Evolutionary conservation across 2,888 invertebrate species (phyloP).

Genomic region (Cosmorhoe ocellata): DNA sequence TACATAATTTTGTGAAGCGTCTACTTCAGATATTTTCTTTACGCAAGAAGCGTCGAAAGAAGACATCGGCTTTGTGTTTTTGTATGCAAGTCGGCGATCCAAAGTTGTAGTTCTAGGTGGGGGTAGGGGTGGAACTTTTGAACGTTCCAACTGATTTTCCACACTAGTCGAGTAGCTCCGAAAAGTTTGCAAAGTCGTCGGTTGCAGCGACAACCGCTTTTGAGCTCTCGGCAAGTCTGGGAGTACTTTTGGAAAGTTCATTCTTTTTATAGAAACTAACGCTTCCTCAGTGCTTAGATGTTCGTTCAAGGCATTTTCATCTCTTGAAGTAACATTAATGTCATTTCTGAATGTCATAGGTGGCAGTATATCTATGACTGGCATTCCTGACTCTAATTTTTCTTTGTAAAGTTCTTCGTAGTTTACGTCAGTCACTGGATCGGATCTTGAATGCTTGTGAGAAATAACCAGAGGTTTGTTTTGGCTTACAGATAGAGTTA

Average conservation of each 20-base stretch:
- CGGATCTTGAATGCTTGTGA: slow-evolving; percentile 86
- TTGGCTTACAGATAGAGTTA: slow-evolving; percentile 60
- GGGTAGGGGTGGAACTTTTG: slow-evolving; percentile 85
- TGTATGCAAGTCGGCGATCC: slow-evolving; percentile 79
- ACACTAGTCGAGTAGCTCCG: slow-evolving; percentile 51
- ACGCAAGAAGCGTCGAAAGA: slow-evolving; percentile 59
- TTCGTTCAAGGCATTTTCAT: slow-evolving; percentile 67
- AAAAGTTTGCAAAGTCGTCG: slow-evolving; percentile 71
- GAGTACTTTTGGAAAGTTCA: slow-evolving; percentile 92
- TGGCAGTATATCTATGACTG: slow-evolving; percentile 62
- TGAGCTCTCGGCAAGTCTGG: slow-evolving; percentile 87
- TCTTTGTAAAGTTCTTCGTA: slow-evolving; percentile 66
- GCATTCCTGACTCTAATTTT: slow-evolving; percentile 50
- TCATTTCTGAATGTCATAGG: slow-evolving; percentile 80
- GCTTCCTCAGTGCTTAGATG: slow-evolving; percentile 87
- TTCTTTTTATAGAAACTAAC: slow-evolving; percentile 86
- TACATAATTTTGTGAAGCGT: slow-evolving; percentile 57
- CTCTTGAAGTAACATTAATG: slow-evolving; percentile 89
- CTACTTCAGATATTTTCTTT: slow-evolving; percentile 50
- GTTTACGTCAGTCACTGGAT: slow-evolving; percentile 84
- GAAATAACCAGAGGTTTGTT: slow-evolving; percentile 76
- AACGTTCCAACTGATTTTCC: slow-evolving; percentile 60
- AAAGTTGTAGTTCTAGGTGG: slow-evolving; percentile 89
- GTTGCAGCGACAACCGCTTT: slow-evolving; percentile 86
- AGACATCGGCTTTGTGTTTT: slow-evolving; percentile 66